These are phyloP conservation scores for Cebidichthys violaceus DNA, from an alignment of 2,113 vertebrate genomes.

Conservation along the genomic window DNA sequence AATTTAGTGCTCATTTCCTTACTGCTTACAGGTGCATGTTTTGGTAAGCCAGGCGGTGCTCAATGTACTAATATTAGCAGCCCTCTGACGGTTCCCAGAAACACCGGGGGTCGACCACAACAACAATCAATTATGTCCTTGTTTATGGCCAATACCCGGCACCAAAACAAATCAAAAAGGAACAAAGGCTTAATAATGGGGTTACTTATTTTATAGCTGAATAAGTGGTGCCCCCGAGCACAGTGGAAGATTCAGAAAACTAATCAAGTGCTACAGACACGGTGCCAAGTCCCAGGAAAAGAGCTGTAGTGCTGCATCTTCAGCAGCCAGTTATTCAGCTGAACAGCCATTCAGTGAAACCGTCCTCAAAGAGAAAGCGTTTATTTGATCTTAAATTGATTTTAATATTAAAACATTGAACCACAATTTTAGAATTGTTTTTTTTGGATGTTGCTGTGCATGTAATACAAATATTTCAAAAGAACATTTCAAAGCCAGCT, in stretches of 20 bases:
- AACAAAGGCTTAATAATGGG: constrained; percentile 58
- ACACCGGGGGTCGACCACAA: constrained; percentile 41
- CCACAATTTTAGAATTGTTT: neutral
- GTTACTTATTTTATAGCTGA: constrained; percentile 47
- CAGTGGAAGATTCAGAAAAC: neutral
- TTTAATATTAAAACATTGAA: neutral
- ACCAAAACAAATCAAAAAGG: constrained; percentile 59
- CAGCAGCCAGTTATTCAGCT: neutral
- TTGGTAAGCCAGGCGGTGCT: constrained; percentile 34
- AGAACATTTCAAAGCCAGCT: neutral
- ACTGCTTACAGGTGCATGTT: constrained; percentile 19
- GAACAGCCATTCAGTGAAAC: neutral
- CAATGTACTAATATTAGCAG: constrained; percentile 61
- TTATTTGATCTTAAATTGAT: neutral
- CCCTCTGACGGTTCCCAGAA: constrained; percentile 53
- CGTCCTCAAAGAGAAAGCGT: neutral
- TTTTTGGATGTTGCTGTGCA: neutral
- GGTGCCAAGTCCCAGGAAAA: constrained; percentile 7
- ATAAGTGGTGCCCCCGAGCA: constrained; percentile 5
- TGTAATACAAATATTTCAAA: neutral
- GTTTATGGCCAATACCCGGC: constrained; percentile 52
- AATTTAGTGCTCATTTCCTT: constrained; percentile 56
- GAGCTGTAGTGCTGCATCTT: constrained; percentile 7
- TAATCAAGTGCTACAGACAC: neutral
- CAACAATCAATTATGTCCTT: constrained; percentile 67